Percentiles rank a stretch among this genome's conserved stretches.
Conservation (phyloP, 2,797 vertebrate species). For the Hapalemur alaotrensis region DNA sequence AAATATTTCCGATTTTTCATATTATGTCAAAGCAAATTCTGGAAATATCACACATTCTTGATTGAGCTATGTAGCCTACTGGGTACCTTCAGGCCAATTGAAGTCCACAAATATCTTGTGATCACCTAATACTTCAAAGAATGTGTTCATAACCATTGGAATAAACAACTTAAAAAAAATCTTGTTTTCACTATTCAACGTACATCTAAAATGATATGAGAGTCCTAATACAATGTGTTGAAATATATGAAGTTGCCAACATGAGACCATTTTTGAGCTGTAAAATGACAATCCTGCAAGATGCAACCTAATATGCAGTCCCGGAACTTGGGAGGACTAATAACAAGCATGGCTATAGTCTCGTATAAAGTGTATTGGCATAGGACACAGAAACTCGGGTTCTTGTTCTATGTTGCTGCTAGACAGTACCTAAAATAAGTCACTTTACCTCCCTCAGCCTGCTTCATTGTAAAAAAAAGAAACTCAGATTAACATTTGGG, state of each 20-base stretch:
- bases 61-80: not conserved
- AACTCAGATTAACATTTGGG: not conserved
- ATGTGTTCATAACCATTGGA: not conserved
- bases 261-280: not conserved
- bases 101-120: constrained; percentile 42
- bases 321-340: not conserved
- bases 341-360: not conserved
- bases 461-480: not conserved
- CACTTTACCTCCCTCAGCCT: not conserved
- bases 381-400: not conserved
- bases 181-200: not conserved
- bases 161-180: not conserved
- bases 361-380: not conserved
- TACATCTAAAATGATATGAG: not conserved
- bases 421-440: not conserved
- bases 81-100: not conserved
- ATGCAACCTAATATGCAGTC: not conserved
- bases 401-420: not conserved
- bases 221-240: not conserved
- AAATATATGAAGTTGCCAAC: not conserved
- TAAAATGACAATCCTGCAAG: not conserved
- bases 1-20: not conserved
- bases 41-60: not conserved
- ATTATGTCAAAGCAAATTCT: not conserved
- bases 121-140: not conserved